Conservation (phyloP, 2,797 vertebrate genomes). For the Artibeus lituratus region DNA sequence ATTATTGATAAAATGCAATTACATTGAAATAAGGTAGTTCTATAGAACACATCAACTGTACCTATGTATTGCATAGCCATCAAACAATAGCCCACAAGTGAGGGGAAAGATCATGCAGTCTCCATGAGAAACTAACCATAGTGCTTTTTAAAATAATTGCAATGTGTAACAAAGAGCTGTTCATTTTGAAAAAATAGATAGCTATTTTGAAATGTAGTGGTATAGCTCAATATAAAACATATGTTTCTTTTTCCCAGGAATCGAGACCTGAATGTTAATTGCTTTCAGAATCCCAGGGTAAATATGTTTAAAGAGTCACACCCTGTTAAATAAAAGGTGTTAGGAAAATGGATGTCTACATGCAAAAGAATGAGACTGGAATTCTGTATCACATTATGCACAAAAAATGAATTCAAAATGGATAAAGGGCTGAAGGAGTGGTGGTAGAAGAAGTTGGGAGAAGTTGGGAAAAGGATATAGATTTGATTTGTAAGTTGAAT, state of each 20-base stretch:
- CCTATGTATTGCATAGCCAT: not conserved
- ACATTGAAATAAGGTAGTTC: not conserved
- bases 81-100: not conserved
- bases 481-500: not conserved
- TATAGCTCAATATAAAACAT: not conserved
- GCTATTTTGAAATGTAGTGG: not conserved
- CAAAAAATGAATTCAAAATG: not conserved
- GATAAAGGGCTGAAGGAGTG: not conserved
- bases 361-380: not conserved
- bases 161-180: not conserved
- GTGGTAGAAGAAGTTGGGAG: not conserved
- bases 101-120: not conserved
- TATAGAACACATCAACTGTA: not conserved
- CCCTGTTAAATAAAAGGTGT: not conserved
- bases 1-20: not conserved
- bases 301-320: not conserved
- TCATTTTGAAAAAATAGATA: not conserved
- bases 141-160: not conserved
- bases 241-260: not conserved
- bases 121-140: not conserved
- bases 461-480: not conserved
- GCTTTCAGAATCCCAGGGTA: not conserved
- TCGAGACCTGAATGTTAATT: not conserved
- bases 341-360: not conserved
- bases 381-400: not conserved